Base-by-base conservation (phyloP, 2,113 vertebrate species). In the Festucalex cinctus region DNA sequence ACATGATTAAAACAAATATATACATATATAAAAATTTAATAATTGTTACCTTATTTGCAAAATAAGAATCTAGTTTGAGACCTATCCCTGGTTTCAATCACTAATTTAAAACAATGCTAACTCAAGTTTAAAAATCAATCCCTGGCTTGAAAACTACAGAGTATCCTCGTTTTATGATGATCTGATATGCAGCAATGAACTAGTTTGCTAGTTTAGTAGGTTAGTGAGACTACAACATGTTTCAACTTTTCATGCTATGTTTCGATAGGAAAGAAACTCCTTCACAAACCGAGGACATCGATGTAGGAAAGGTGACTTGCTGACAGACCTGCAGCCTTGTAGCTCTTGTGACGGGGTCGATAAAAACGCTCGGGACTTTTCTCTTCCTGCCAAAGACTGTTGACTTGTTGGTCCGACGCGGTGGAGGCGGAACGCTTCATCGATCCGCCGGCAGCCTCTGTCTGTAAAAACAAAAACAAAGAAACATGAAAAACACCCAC, bases 311-410 rank as follows among this genome's bases (percentile, higher is more conserved):
- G 3, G 9, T 0, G n/a, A 14, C 1, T 26, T 37, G 36, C 53
- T 17, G 8, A 39, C 90, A 67, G 54, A 97, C 92, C 92, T 2
- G 96, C 95, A 70, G 95, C 95, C 80, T 96, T 97, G 88, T 98
- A 99, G 81, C 97, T 98, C 83, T 95, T 94, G 73, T 96, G 94
- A 56, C 95, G 94, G 2, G 94, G 95, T 84, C 95, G 93, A 85
- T 96, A 96, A 35, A 78, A 78, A 85, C 90, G 84, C 74, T 97
- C 96, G 0, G 96, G 94, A 0, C 96, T 95, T 85, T 94, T 94
- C 68, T 98, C 95, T 32, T 98, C 95, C 77, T 95, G 70, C 95
- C 95, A 98, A 2, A 94, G 92, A 48, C 94, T 94, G 49, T 95
- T 96, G 16, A 93, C 88, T 6, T 92, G 93, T 75, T 98, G 94